phyloP scores from a whole-genome alignment of 1,140 invertebrate genomes.

The Hypsibius dujardini region DNA sequence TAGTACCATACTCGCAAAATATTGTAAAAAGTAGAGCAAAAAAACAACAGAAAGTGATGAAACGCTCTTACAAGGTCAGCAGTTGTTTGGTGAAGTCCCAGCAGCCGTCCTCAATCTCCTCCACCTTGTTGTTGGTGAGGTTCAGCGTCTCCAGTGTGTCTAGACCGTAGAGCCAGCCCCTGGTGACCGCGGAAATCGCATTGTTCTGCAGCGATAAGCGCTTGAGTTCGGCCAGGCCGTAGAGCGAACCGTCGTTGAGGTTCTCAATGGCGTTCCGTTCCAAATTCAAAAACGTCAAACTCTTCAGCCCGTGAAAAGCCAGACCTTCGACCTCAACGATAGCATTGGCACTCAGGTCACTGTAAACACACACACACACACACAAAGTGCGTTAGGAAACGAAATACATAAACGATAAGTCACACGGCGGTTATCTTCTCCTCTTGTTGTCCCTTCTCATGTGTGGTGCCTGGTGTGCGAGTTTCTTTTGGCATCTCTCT shows the following conservation, averaged over 20 bases:
- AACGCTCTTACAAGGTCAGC: too few relatives aligned
- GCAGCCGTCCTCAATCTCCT: not conserved
- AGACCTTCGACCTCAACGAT: not conserved
- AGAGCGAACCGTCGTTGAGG: not conserved
- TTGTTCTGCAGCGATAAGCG: not conserved
- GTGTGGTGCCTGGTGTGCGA: too few relatives aligned
- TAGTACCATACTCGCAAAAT: too few relatives aligned
- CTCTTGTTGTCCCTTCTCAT: too few relatives aligned
- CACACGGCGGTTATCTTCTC: too few relatives aligned
- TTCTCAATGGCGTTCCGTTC: not conserved
- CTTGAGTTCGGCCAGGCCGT: not conserved
- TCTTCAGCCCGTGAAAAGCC: not conserved
- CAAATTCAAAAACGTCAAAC: not conserved
- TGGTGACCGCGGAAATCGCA: not conserved
- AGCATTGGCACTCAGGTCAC: not conserved
- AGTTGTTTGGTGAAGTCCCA: slow-evolving; percentile 1
- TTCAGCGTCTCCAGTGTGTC: not conserved
- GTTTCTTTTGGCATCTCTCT: too few relatives aligned
- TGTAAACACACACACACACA: too few relatives aligned
- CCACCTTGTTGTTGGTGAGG: not conserved
- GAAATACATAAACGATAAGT: too few relatives aligned
- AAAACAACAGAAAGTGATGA: too few relatives aligned
- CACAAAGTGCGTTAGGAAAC: too few relatives aligned
- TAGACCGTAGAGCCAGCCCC: not conserved
- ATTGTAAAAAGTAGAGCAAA: not conserved